Evolutionary conservation across 2,113 vertebrate genomes (phyloP).

Genomic region (Podarcis muralis): DNA sequence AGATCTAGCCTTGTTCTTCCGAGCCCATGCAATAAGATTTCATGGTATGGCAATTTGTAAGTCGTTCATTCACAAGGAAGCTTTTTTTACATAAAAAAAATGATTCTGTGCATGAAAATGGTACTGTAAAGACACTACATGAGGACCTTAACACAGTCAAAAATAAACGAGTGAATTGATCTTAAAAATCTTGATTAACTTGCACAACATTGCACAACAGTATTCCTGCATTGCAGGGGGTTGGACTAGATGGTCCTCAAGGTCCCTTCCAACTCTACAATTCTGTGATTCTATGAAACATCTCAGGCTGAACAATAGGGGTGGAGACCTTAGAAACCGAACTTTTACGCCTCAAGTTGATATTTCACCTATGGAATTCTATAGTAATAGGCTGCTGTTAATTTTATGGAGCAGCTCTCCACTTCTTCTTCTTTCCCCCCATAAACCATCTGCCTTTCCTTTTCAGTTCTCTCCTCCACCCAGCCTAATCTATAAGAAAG

Average conservation of each 20-base stretch:
- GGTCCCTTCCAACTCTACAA: too few relatives aligned
- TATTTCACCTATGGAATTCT: not conserved
- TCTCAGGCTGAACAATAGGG: too few relatives aligned
- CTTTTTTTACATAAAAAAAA: not conserved
- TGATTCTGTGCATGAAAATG: not conserved
- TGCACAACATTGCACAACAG: too few relatives aligned
- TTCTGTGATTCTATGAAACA: too few relatives aligned
- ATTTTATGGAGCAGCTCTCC: not conserved
- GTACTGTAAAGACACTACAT: not conserved
- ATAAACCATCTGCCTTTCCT: slow-evolving; percentile 68
- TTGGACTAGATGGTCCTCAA: too few relatives aligned
- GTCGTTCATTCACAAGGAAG: not conserved
- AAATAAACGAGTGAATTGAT: not conserved
- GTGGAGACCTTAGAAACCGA: not conserved
- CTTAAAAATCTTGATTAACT: not conserved
- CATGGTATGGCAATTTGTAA: not conserved
- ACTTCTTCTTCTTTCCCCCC: slow-evolving; percentile 28
- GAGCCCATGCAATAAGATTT: too few relatives aligned
- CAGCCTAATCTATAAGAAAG: slow-evolving; percentile 75
- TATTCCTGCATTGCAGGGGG: too few relatives aligned
- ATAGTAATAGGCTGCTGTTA: slow-evolving; percentile 4
- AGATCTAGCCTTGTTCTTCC: too few relatives aligned
- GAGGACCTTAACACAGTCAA: not conserved
- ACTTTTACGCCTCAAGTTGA: not conserved
- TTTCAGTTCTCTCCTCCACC: slow-evolving; percentile 66